Evolutionary conservation across 2,113 vertebrate genomes (phyloP).

Genomic region (Hippocampus barbouri): DNA sequence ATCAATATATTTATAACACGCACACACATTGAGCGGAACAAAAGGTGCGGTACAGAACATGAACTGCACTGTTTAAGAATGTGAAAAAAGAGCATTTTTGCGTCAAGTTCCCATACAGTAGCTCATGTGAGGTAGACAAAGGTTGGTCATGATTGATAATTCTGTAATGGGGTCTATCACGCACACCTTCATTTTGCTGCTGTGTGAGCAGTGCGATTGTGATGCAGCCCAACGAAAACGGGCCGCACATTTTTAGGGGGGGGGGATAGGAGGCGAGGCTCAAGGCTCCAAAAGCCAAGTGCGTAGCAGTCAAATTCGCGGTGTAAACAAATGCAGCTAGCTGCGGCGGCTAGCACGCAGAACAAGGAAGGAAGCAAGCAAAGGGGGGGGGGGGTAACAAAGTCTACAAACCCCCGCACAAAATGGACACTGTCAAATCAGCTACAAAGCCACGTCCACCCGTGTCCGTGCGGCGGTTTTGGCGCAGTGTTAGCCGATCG

Average conservation of each 20-base stretch:
- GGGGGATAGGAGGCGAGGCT: slow-evolving; percentile 45
- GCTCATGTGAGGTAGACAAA: slow-evolving; percentile 59
- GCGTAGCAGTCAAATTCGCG: slow-evolving; percentile 70
- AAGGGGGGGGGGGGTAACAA: not conserved
- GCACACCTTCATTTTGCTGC: not conserved
- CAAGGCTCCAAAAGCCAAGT: slow-evolving; percentile 61
- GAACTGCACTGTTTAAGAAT: not conserved
- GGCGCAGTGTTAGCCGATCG: slow-evolving; percentile 32
- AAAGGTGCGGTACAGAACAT: slow-evolving; percentile 3
- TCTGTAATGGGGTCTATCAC: slow-evolving; percentile 17
- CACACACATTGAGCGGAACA: not conserved
- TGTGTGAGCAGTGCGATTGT: not conserved
- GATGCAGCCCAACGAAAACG: slow-evolving; percentile 42
- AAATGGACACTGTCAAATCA: slow-evolving; percentile 24
- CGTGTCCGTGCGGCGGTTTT: slow-evolving; percentile 40
- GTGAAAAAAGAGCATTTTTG: not conserved
- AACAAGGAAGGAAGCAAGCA: slow-evolving; percentile 36
- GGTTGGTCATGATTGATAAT: slow-evolving; percentile 61
- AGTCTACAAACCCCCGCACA: slow-evolving; percentile 11
- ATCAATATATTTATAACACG: slow-evolving; percentile 3
- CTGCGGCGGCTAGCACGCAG: slow-evolving; percentile 39
- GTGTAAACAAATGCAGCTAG: slow-evolving; percentile 68
- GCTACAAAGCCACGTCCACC: slow-evolving; percentile 28
- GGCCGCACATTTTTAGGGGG: slow-evolving; percentile 12
- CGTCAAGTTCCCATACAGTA: slow-evolving; percentile 19